Base-by-base conservation (phyloP, 37 sponge, comb jelly and placozoan genomes). In the Beroe ovata region DNA sequence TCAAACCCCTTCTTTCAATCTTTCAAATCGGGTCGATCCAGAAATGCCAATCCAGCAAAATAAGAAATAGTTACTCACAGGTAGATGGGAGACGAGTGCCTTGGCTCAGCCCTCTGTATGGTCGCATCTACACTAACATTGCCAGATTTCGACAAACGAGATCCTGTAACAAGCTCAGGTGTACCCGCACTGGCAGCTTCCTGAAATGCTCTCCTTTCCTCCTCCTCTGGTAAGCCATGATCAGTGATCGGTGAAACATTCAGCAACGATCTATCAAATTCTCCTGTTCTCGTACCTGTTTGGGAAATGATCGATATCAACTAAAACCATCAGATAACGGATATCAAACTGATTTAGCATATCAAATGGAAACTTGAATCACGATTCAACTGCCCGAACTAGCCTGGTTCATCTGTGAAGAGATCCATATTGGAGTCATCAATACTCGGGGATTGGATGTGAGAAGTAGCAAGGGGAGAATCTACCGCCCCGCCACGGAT, bases 191-290 rank as follows among this genome's bases (percentile, higher is more conserved):
- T n/a, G n/a, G n/a, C n/a, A n/a, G n/a, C n/a, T n/a, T n/a, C n/a
- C n/a, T n/a, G n/a, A n/a, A n/a, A n/a, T n/a, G n/a, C n/a, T n/a
- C n/a, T n/a, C n/a, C n/a, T n/a, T 20, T 69, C 71, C 71, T 69
- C 71, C 38, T 69, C 25, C 21, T 77, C 84, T 6, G 35, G 18
- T 20, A 66, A 4, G 8, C 69, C 69, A 30, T 25, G 30, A 37
- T 77, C 84, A n/a, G 84, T 77, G 84, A 77, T 77, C 4, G 84
- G 84, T 4, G 84, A 77, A 11, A 77, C 84, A 29, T 42, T 42
- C 1, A 77, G 84, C 18, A 77, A 54, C 1, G 84, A 77, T 19
- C 84, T 77, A 20, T 77, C 84, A 20, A 26, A 39, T 54, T 41
- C 84, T 77, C 54, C 47, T 2, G 18, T 18, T 18, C 36, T 1